Percentiles rank a stretch among this genome's conserved stretches.
Conservation (phyloP, 92 coral and sea anemone genomes). For the Zoanthus sociatus region DNA sequence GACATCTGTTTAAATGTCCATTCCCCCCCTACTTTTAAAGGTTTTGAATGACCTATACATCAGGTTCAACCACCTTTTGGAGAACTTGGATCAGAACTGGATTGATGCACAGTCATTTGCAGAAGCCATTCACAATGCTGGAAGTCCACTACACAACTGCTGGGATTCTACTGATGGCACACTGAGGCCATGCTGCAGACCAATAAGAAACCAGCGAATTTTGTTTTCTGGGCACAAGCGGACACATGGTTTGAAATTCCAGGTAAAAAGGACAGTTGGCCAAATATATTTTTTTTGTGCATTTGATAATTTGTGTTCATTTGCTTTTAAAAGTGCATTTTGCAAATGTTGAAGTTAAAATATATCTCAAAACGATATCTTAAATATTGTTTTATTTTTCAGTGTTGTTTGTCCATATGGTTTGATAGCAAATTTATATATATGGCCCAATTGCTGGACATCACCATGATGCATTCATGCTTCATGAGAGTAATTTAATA, state of each 20-base stretch:
- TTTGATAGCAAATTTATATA: too few species aligned
- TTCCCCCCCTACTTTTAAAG: constrained; percentile 23
- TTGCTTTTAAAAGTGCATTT: too few species aligned
- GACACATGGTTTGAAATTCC: constrained; percentile 66
- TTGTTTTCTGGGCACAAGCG: constrained; percentile 72
- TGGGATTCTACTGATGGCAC: constrained; percentile 72
- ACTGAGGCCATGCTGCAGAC: constrained; percentile 67
- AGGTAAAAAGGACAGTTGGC: constrained; percentile 34
- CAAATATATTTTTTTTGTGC: too few species aligned
- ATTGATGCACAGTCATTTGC: constrained; percentile 64
- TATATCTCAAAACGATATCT: too few species aligned
- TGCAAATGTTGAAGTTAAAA: too few species aligned
- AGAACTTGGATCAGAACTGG: constrained; percentile 66
- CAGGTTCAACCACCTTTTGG: constrained; percentile 62
- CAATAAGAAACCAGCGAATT: constrained; percentile 54
- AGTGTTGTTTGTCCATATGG: too few species aligned
- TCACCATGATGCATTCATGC: too few species aligned
- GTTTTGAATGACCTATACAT: constrained; percentile 66
- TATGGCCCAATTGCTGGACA: too few species aligned
- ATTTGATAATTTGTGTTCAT: too few species aligned
- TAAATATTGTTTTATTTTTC: too few species aligned
- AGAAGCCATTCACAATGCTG: constrained; percentile 65
- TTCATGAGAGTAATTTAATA: constrained; percentile 12
- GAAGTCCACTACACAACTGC: constrained; percentile 61
- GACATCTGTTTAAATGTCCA: too few species aligned